Evolutionary conservation across 2,113 vertebrate genomes (phyloP).

Genomic region (Gallinago jamesoni): DNA sequence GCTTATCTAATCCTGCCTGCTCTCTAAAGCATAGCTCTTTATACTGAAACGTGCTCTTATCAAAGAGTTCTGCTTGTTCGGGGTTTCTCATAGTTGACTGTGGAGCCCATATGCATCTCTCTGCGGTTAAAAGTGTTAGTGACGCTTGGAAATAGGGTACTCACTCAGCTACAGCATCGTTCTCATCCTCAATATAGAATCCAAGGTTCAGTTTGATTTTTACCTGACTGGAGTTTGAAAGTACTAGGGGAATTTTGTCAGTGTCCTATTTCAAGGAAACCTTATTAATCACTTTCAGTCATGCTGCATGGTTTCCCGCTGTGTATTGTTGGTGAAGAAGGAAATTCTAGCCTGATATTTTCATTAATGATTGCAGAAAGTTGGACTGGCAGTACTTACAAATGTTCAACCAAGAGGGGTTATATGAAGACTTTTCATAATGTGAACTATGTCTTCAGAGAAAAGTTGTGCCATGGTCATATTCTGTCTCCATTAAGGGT

Average conservation of each 20-base stretch:
- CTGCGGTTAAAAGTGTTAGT: not conserved
- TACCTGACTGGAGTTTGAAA: conserved; percentile 2
- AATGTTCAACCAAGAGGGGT: not conserved
- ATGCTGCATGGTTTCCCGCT: not conserved
- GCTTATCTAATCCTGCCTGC: not conserved
- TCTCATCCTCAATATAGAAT: conserved; percentile 13
- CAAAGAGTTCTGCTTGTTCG: not conserved
- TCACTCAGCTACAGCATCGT: not conserved
- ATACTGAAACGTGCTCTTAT: not conserved
- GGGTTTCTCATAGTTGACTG: not conserved
- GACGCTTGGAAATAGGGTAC: conserved; percentile 4
- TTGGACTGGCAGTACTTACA: not conserved
- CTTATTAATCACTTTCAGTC: conserved; percentile 36
- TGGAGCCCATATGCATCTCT: not conserved
- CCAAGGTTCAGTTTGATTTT: conserved; percentile 15
- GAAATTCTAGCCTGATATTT: conserved; percentile 16
- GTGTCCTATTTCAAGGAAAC: conserved; percentile 23
- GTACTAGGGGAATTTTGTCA: not conserved
- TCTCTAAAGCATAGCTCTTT: not conserved
- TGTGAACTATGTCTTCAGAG: not conserved
- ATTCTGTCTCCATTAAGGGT: not conserved
- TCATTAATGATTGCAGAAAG: conserved; percentile 9
- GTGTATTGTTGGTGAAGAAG: conserved; percentile 7
- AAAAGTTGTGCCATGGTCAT: not conserved
- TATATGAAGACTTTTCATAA: not conserved